These are phyloP conservation scores for Rhabdophis nuchalis DNA, from an alignment of 2,797 vertebrate species.

Conservation along the genomic window DNA sequence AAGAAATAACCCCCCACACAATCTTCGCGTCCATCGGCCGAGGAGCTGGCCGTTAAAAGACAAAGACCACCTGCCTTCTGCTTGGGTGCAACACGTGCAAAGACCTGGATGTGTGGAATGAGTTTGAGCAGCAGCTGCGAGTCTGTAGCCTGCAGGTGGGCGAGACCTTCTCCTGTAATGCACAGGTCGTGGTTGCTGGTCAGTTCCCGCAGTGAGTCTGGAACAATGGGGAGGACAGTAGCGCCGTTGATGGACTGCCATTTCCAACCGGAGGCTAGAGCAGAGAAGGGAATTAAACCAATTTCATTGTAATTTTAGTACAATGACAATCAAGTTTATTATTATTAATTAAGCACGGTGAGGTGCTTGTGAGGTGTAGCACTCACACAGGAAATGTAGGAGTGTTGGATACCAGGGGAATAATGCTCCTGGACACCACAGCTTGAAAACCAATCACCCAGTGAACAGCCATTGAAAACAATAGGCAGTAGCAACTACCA, in stretches of 20 bases:
- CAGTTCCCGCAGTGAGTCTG: constrained; percentile 68
- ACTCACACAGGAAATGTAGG: background rate
- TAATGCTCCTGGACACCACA: background rate
- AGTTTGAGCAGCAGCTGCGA: constrained; percentile 74
- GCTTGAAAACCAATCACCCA: background rate
- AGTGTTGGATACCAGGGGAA: background rate
- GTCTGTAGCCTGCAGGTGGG: constrained; percentile 72
- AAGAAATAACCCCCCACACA: too few relatives aligned
- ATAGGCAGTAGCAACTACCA: background rate
- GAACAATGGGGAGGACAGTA: constrained; percentile 67
- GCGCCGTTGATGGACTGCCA: constrained; percentile 87
- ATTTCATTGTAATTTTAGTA: too few relatives aligned
- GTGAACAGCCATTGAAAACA: background rate
- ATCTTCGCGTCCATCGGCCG: background rate
- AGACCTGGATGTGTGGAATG: constrained; percentile 87
- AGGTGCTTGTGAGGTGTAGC: background rate
- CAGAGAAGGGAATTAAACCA: background rate
- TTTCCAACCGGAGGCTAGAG: constrained; percentile 74
- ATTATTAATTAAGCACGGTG: background rate
- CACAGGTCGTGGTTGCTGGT: constrained; percentile 80
- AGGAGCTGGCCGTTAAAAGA: background rate
- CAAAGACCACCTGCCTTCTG: constrained; percentile 80
- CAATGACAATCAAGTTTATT: too few relatives aligned
- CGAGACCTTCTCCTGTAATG: constrained; percentile 87
- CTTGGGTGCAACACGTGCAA: constrained; percentile 93